Evolutionary conservation across 2,888 invertebrate genomes (phyloP).

Genomic region (Aquatica leii): DNA sequence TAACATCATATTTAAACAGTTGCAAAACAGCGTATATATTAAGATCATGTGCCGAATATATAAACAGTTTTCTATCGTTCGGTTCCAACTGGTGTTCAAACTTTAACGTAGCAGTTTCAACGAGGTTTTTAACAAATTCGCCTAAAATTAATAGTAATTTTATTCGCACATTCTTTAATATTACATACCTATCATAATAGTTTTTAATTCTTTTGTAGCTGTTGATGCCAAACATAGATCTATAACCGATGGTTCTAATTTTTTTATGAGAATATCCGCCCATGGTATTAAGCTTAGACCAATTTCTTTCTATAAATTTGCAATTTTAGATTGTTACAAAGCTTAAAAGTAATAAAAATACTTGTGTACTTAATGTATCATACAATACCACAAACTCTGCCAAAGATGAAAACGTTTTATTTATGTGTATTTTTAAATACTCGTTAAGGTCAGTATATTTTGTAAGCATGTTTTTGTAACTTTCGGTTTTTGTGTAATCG

Average conservation of each 20-base stretch:
- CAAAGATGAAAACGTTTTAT: not conserved
- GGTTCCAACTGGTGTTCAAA: too few relatives aligned
- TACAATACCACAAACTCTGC: not conserved
- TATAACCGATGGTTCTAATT: not conserved
- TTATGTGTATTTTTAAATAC: not conserved
- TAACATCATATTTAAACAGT: not conserved
- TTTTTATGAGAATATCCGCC: not conserved
- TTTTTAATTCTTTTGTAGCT: not conserved
- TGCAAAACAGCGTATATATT: not conserved
- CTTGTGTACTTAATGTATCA: not conserved
- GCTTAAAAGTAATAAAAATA: not conserved
- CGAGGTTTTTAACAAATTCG: not conserved
- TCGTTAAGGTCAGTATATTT: slow-evolving; percentile 5
- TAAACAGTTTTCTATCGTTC: not conserved
- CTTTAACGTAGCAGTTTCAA: not conserved
- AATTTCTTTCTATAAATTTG: not conserved
- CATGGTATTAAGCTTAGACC: not conserved
- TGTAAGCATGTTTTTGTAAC: not conserved
- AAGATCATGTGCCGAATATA: not conserved
- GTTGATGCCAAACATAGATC: not conserved
- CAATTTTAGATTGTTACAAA: not conserved
- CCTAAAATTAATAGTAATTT: too few relatives aligned
- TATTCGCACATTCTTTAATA: not conserved
- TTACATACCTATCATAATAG: not conserved
- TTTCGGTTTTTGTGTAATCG: not conserved